A percentile compares a stretch with the other conserved stretches of the same genome.
These are phyloP conservation scores for Brachylomia viminalis DNA, from an alignment of 2,888 invertebrate genomes.

Conservation along the genomic window DNA sequence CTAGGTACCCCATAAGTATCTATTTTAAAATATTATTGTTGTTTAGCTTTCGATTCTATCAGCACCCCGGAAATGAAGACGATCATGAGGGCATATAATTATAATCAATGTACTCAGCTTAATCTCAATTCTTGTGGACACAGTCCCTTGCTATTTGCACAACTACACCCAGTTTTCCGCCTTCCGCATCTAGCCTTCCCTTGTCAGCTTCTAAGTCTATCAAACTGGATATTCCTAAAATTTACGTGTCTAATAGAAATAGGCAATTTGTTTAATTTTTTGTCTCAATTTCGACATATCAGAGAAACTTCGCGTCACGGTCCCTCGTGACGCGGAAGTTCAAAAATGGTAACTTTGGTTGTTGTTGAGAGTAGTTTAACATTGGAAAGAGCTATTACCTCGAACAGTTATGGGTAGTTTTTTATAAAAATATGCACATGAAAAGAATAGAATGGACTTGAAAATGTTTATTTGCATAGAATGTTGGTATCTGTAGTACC, in stretches of 20 bases:
- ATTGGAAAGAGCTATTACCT: not conserved
- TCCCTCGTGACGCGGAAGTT: too few species aligned
- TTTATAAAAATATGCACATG: not conserved
- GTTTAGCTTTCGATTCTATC: not conserved
- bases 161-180: not conserved
- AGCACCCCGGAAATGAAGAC: conserved; percentile 26
- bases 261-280: not conserved
- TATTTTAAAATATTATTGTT: conserved; percentile 2
- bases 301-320: too few species aligned
- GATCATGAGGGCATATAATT: conserved; percentile 1
- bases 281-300: not conserved
- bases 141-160: not conserved
- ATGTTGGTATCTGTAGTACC: too few species aligned
- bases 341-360: too few species aligned
- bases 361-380: too few species aligned
- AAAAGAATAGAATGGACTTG: too few species aligned
- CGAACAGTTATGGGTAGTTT: not conserved
- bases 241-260: not conserved
- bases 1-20: not conserved
- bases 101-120: conserved; percentile 14
- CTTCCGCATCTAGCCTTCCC: not conserved
- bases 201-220: not conserved
- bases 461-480: too few species aligned
- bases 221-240: not conserved
- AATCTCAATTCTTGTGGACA: conserved; percentile 4